Base-by-base conservation (phyloP, 2,797 vertebrate genomes). In the Borostomias antarcticus region DNA sequence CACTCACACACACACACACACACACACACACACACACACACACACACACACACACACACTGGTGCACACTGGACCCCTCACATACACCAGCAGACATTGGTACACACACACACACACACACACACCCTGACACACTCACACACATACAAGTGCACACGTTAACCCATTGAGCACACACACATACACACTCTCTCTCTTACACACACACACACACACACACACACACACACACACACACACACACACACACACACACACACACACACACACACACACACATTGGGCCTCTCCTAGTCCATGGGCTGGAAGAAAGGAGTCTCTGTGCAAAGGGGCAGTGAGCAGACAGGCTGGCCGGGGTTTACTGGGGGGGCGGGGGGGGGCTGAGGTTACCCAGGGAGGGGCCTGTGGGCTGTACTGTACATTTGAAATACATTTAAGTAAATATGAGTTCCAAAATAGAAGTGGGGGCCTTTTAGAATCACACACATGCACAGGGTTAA, bases 401-500 rank as follows among this genome's bases (percentile, higher is more conserved):
- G 73, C 72, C 77, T 77, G 37, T 58, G 66, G 74, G 53, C 82
- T 85, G 86, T 79, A 56, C 59, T n/a, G 58, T 59, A 64, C 63
- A 75, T 89, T 82, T 89, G 78, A 86, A 89, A 92, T 91, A 72
- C 68, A 77, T 87, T 73, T 66, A 82, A 91, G 85, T 89, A 93
- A 92, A 91, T 82, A 85, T 68, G 67, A 82, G 90, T 85, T 88
- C 84, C 74, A 88, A 90, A 93, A 93, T 90, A 92, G 89, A 84
- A 72, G 78, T 73, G 62, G 84, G 83, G 82, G 77, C 67, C 67
- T 89, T 90, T 85, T 82, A 82, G 86, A 86, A 82, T 79, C 74
- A 56, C 32, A 80, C 74, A 56, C 37, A 62, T 19, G 37, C 43
- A 67, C 76, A 77, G 82, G 75, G 80, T 75, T 83, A 74, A 81